These are phyloP conservation scores for Laupala kohalensis DNA, from an alignment of 1,140 invertebrate species.

Conservation along the genomic window DNA sequence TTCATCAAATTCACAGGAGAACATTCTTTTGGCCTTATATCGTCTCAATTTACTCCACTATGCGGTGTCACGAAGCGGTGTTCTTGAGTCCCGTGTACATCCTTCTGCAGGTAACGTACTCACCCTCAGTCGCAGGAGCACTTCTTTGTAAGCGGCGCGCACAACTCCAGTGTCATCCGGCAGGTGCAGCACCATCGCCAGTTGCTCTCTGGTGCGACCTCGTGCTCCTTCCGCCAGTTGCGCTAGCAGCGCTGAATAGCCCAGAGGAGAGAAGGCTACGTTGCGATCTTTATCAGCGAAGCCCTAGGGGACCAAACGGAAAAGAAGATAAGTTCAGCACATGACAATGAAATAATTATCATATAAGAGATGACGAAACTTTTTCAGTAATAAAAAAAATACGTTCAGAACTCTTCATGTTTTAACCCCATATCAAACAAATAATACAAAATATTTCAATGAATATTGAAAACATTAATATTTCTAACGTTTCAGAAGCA, in stretches of 20 bases:
- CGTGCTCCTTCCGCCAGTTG: slow-evolving; percentile 42
- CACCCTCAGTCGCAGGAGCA: slow-evolving; percentile 20
- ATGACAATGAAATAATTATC: neutral
- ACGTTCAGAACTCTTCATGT: too few relatives aligned
- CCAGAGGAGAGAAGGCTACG: slow-evolving; percentile 46
- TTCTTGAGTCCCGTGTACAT: neutral
- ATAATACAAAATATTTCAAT: too few relatives aligned
- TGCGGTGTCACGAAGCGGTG: too few relatives aligned
- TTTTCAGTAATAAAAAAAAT: too few relatives aligned
- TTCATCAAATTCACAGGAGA: too few relatives aligned
- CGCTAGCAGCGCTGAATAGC: slow-evolving; percentile 42
- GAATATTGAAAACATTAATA: too few relatives aligned
- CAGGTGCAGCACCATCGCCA: slow-evolving; percentile 36
- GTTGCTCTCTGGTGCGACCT: slow-evolving; percentile 40
- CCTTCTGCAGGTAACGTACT: neutral
- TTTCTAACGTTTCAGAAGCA: too few relatives aligned
- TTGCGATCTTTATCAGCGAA: slow-evolving; percentile 23
- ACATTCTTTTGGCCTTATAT: too few relatives aligned
- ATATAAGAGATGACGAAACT: neutral
- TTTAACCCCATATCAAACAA: too few relatives aligned
- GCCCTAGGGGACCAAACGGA: neutral
- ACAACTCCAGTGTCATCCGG: slow-evolving; percentile 33
- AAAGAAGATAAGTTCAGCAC: neutral
- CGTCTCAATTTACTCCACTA: too few relatives aligned
- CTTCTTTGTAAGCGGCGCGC: slow-evolving; percentile 22